These are phyloP conservation scores for Scyliorhinus canicula DNA, from an alignment of 2,797 vertebrate genomes.

Conservation along the genomic window DNA sequence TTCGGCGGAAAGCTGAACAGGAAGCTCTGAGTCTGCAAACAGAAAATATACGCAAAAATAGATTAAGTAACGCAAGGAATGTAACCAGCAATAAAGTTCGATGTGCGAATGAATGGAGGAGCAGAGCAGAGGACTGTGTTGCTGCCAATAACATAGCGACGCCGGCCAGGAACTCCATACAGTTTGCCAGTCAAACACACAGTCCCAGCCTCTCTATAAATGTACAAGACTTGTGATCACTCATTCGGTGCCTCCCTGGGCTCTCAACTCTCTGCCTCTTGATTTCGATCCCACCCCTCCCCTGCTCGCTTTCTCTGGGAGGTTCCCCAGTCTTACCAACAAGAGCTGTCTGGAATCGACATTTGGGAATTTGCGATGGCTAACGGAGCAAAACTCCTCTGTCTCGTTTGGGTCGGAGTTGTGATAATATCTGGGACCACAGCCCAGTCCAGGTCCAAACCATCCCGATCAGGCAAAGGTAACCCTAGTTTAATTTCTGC, in stretches of 20 bases:
- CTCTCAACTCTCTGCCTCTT: neutral
- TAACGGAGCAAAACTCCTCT: conserved; percentile 56
- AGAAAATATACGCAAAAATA: neutral
- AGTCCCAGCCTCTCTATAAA: neutral
- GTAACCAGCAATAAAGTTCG: neutral
- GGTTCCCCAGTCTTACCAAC: neutral
- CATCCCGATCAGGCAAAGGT: conserved; percentile 67
- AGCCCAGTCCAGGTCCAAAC: conserved; percentile 62
- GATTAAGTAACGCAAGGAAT: neutral
- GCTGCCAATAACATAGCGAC: neutral
- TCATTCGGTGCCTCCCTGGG: neutral
- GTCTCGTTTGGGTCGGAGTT: conserved; percentile 67
- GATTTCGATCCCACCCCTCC: neutral
- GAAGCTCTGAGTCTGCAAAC: neutral
- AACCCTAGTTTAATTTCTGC: conserved; percentile 53
- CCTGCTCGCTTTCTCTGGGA: neutral
- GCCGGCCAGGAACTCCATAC: neutral
- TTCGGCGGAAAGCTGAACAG: neutral
- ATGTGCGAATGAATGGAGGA: neutral
- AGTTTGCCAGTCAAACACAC: neutral
- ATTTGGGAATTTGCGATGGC: conserved; percentile 64
- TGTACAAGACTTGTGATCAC: neutral
- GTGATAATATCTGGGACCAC: conserved; percentile 65
- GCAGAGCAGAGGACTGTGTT: neutral
- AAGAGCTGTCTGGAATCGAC: neutral